Base-by-base conservation (phyloP, 2,113 vertebrate genomes). In the Oryzias celebensis region DNA sequence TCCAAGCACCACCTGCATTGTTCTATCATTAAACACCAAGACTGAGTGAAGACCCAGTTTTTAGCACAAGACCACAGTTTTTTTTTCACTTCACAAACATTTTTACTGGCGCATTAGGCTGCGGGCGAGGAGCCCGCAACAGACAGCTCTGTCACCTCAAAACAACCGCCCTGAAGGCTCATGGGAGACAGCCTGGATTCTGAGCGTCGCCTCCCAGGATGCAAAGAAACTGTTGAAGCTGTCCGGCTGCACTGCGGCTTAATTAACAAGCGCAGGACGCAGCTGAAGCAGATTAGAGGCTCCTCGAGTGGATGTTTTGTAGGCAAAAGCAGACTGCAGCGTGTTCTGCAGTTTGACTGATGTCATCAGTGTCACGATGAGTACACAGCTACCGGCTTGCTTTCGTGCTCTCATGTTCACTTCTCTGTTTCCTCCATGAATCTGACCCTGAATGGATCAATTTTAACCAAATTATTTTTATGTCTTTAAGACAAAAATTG, bases 71-170 rank as follows among this genome's bases (percentile, higher is more conserved):
- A 87, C 85, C 77, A 70, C 86, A 76, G 61, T 72, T 84, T 68
- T 86, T 85, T 86, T 85, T 91, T 91, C 83, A 74, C 83, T 86
- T 90, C 72, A 87, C 88, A 91, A 88, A 91, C 85, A 91, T 90
- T 90, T 92, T 91, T 90, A 90, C 80, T 87, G 80, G 80, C 80
- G 31, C 86, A 76, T 85, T 84, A 87, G 77, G 66, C 82, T 77
- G 69, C 42, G 64, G 89, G 86, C 80, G 50, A 85, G 77, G 53
- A 62, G 49, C 79, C 87, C 85, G 83, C 69, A 64, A 77, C 74
- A 88, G 85, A 84, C 84, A 83, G 87, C 87, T 68, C 75, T 71
- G 78, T 86, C 80, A 85, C 88, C 89, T 84, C 71, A 76, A 83
- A 83, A 82, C 87, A 84, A 80, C 87, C 86, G 75, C 84, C 78